Evolutionary conservation across 2,888 invertebrate species (phyloP).

Genomic region (Taphrorychus bicolor): DNA sequence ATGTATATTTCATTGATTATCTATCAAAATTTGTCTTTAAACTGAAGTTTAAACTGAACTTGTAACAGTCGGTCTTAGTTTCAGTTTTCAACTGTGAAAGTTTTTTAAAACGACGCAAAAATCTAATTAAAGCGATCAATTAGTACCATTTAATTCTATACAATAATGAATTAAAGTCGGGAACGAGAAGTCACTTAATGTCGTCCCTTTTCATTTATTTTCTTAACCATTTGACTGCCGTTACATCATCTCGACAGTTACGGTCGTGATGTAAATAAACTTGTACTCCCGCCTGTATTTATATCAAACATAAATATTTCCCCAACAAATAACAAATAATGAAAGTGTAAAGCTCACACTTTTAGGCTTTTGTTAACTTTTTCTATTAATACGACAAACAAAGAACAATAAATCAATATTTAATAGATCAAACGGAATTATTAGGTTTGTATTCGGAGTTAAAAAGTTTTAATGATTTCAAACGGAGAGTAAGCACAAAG

Average conservation of each 20-base stretch:
- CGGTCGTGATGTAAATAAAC: slow-evolving; percentile 1
- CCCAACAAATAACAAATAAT: slow-evolving; percentile 10
- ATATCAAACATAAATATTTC: slow-evolving; percentile 21
- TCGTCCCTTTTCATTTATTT: not conserved
- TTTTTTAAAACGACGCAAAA: no score
- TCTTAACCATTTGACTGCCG: not conserved
- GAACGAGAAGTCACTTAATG: not conserved
- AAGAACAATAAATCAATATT: slow-evolving; percentile 24
- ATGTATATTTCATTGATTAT: no score
- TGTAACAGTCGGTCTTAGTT: no score
- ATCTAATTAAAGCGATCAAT: no score
- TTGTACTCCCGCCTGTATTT: not conserved
- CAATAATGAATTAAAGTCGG: not conserved
- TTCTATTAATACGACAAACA: slow-evolving; percentile 16
- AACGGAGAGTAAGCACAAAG: slow-evolving; percentile 20
- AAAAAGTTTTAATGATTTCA: slow-evolving; percentile 33
- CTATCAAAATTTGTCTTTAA: no score
- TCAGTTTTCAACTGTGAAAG: no score
- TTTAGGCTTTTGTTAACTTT: slow-evolving; percentile 10
- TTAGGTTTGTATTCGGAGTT: slow-evolving; percentile 26
- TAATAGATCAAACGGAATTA: slow-evolving; percentile 23
- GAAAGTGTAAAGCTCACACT: slow-evolving; percentile 12
- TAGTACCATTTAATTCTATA: not conserved
- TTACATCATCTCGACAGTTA: slow-evolving; percentile 5
- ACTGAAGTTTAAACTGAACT: no score